These are phyloP conservation scores for Sesamia inferens DNA, from an alignment of 2,888 invertebrate genomes.

Conservation along the genomic window DNA sequence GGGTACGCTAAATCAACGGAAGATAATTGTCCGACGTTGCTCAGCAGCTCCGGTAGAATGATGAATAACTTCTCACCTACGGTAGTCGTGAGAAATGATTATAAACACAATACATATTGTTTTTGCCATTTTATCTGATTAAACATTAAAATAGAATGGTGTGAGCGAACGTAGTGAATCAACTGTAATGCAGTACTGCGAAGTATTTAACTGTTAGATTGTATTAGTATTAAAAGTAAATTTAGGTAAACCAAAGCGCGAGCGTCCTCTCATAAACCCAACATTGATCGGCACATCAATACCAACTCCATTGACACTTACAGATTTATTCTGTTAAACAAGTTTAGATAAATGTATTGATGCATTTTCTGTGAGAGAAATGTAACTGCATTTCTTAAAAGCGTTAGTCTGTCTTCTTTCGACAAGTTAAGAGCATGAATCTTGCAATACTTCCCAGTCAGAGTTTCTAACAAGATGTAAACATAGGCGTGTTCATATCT, in stretches of 20 bases:
- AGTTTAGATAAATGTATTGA: constrained; percentile 26
- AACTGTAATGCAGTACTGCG: constrained; percentile 27
- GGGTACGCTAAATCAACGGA: constrained; percentile 80
- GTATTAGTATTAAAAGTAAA: constrained; percentile 27
- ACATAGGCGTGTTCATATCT: constrained; percentile 74
- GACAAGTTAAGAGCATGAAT: constrained; percentile 47
- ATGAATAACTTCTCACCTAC: constrained; percentile 81
- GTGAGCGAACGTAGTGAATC: constrained; percentile 64
- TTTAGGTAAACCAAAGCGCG: constrained; percentile 15
- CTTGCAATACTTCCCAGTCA: constrained; percentile 41
- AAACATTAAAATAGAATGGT: constrained; percentile 74
- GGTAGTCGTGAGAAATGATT: constrained; percentile 80
- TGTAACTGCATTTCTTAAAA: constrained; percentile 36
- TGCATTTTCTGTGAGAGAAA: constrained; percentile 45
- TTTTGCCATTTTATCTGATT: constrained; percentile 78
- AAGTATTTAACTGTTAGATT: constrained; percentile 44
- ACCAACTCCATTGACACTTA: constrained; percentile 13
- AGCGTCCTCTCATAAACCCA: constrained; percentile 28
- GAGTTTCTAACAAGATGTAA: constrained; percentile 69
- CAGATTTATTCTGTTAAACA: constrained; percentile 30
- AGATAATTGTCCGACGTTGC: constrained; percentile 81
- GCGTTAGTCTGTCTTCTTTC: constrained; percentile 25
- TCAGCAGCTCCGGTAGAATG: constrained; percentile 67
- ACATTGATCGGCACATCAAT: constrained; percentile 37
- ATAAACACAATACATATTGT: constrained; percentile 70